phyloP scores from a whole-genome alignment of 2,113 vertebrate species.

The Strigops habroptila region DNA sequence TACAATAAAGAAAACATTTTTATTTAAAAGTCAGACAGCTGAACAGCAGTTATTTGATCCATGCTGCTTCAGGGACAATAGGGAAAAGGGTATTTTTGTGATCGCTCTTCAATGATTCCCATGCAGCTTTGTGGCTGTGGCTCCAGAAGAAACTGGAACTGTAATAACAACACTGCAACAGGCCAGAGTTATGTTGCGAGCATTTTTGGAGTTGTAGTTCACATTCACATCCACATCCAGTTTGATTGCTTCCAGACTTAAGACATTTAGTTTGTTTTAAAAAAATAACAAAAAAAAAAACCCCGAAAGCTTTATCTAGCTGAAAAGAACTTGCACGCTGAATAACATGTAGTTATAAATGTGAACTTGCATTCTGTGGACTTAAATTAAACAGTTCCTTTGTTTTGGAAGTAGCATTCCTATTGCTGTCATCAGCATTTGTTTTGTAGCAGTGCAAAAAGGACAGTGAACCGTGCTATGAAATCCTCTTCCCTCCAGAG shows the following conservation, averaged over 20 bases:
- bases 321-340: constrained; percentile 23
- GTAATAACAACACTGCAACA: constrained; percentile 35
- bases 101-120: constrained; percentile 17
- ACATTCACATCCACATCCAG: background rate
- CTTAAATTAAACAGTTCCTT: background rate
- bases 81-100: constrained; percentile 65
- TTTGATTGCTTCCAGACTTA: constrained; percentile 68
- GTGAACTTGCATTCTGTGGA: background rate
- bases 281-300: background rate
- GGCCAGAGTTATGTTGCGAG: constrained; percentile 20
- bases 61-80: constrained; percentile 57
- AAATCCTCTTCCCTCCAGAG: background rate
- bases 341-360: background rate
- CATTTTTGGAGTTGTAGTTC: constrained; percentile 43
- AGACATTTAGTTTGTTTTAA: background rate
- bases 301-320: constrained; percentile 10
- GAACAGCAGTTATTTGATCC: constrained; percentile 67
- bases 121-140: background rate
- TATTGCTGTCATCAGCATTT: background rate
- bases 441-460: background rate
- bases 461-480: background rate
- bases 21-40: constrained; percentile 65
- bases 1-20: constrained; percentile 62
- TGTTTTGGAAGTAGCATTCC: background rate
- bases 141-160: constrained; percentile 60